These are phyloP conservation scores for Cheilosia impressa DNA, from an alignment of 2,888 invertebrate species.

Conservation along the genomic window DNA sequence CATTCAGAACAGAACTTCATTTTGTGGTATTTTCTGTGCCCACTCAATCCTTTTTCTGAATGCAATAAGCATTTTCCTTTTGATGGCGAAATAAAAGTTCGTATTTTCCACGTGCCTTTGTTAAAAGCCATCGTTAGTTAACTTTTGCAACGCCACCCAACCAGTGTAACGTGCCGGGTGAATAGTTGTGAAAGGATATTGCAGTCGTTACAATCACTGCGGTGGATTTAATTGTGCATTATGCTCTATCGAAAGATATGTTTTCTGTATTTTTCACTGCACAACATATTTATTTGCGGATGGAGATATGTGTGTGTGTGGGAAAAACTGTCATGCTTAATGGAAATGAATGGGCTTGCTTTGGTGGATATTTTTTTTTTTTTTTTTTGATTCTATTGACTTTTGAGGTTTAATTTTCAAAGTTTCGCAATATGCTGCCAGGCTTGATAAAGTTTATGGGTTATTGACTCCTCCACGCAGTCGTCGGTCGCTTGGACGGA, in stretches of 20 bases:
- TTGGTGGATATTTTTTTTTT: slow-evolving; percentile 29
- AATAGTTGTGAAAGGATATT: slow-evolving; percentile 66
- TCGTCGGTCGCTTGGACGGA: not conserved
- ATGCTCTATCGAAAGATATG: slow-evolving; percentile 30
- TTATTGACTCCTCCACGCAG: slow-evolving; percentile 52
- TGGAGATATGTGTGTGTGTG: not conserved
- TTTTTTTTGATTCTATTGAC: slow-evolving; percentile 41
- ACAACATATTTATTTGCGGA: slow-evolving; percentile 27
- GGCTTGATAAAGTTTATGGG: slow-evolving; percentile 46
- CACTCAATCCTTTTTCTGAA: slow-evolving; percentile 42
- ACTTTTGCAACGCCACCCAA: slow-evolving; percentile 36
- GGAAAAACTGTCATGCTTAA: slow-evolving; percentile 67
- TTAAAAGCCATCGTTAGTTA: slow-evolving; percentile 60
- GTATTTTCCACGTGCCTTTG: slow-evolving; percentile 36
- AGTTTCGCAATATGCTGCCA: slow-evolving; percentile 49
- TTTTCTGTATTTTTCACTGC: slow-evolving; percentile 9
- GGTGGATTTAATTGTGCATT: slow-evolving; percentile 37
- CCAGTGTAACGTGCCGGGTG: slow-evolving; percentile 26
- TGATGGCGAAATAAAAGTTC: not conserved
- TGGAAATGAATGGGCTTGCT: slow-evolving; percentile 51
- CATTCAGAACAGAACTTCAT: slow-evolving; percentile 53
- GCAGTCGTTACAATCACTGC: slow-evolving; percentile 41
- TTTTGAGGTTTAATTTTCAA: slow-evolving; percentile 45
- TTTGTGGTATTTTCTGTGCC: slow-evolving; percentile 42
- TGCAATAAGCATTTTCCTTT: slow-evolving; percentile 29